Evolutionary conservation across 2,113 vertebrate genomes (phyloP).

Genomic region (Aramus guarauna): DNA sequence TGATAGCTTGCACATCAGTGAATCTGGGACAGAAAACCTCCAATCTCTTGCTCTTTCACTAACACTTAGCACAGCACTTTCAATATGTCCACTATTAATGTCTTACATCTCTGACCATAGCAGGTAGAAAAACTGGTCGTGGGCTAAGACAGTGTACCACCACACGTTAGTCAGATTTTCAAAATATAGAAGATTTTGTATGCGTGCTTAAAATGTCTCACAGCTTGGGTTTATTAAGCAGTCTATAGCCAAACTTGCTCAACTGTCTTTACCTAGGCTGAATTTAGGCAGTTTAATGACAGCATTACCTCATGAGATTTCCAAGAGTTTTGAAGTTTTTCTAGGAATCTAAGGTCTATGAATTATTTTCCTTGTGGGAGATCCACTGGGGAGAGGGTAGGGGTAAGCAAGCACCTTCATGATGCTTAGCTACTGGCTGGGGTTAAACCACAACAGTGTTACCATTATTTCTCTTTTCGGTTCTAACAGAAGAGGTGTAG

Average conservation of each 20-base stretch:
- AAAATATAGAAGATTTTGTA: background rate
- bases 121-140: background rate
- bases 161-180: background rate
- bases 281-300: background rate
- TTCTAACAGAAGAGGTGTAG: background rate
- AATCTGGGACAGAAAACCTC: background rate
- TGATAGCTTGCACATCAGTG: background rate
- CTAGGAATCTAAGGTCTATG: background rate
- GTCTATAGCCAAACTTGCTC: background rate
- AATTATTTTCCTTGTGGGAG: background rate
- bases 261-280: background rate
- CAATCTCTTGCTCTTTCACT: background rate
- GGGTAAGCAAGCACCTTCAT: too few species aligned
- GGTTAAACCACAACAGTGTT: background rate
- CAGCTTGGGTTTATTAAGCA: background rate
- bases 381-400: too few species aligned
- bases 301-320: background rate
- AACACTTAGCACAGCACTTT: fast-evolving
- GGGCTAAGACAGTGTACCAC: background rate
- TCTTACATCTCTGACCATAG: background rate
- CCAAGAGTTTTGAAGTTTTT: background rate
- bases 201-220: background rate
- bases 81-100: fast-evolving
- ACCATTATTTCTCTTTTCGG: background rate
- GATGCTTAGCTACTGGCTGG: too few species aligned